phyloP scores from a whole-genome alignment of 1,140 invertebrate genomes.

The Neodiprion fabricii region DNA sequence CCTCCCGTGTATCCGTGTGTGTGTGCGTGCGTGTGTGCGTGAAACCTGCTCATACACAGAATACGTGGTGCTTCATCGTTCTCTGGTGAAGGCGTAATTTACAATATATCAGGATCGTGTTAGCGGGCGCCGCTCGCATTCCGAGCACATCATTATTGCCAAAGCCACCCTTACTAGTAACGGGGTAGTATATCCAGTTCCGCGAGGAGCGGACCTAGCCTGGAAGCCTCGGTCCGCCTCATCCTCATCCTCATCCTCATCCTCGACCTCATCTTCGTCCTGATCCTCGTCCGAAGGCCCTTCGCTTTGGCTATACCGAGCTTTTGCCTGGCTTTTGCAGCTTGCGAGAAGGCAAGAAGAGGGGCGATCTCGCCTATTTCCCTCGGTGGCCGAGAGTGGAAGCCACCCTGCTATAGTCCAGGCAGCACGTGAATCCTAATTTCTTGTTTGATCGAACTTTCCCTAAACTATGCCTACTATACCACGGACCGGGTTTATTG shows the following conservation, averaged over 20 bases:
- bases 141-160: constrained; percentile 17
- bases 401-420: not conserved
- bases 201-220: no score
- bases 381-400: not conserved
- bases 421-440: not conserved
- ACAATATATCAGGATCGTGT: constrained; percentile 17
- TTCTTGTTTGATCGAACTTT: constrained; percentile 14
- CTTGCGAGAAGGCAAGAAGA: not conserved
- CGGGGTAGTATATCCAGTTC: constrained; percentile 3
- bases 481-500: no score
- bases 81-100: constrained; percentile 5
- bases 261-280: not conserved
- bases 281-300: not conserved
- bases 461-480: constrained; percentile 3
- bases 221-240: no score
- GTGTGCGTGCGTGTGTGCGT: not conserved
- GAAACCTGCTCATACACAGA: not conserved
- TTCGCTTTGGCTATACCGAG: not conserved
- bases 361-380: not conserved
- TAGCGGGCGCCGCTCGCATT: constrained; percentile 11
- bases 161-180: not conserved
- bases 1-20: no score
- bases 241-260: no score
- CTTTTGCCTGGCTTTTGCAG: not conserved
- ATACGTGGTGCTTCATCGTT: not conserved